These are phyloP conservation scores for Lacerta viridis DNA, from an alignment of 2,797 vertebrate genomes.

Conservation along the genomic window DNA sequence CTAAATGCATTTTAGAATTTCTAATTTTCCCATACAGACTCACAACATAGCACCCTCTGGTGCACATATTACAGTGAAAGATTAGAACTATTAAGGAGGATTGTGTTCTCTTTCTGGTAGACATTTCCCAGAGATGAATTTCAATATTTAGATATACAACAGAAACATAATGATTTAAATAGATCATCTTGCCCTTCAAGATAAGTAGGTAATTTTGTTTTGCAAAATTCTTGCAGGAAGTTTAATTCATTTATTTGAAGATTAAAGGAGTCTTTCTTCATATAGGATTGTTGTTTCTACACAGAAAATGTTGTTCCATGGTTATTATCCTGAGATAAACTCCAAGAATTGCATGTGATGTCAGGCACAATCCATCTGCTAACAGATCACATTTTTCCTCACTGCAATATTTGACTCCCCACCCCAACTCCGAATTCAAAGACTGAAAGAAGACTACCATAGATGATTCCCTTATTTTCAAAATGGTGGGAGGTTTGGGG, in stretches of 20 bases:
- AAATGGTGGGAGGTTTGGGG: too few species aligned
- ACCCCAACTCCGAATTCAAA: neutral
- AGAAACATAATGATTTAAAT: conserved; percentile 56
- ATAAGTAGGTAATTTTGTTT: conserved; percentile 28
- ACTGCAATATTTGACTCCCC: neutral
- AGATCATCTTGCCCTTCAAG: conserved; percentile 33
- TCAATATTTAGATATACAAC: conserved; percentile 68
- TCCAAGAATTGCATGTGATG: neutral
- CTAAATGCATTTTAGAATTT: conserved; percentile 54
- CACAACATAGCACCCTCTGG: conserved; percentile 77
- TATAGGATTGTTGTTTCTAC: neutral
- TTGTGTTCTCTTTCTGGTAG: conserved; percentile 65
- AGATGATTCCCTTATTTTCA: neutral
- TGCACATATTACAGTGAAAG: conserved; percentile 63
- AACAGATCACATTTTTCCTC: neutral
- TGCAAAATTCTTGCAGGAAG: conserved; percentile 16
- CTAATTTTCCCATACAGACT: conserved; percentile 62
- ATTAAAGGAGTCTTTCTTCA: conserved; percentile 22
- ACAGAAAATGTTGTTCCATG: neutral
- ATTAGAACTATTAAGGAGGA: conserved; percentile 50
- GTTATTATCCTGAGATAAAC: neutral
- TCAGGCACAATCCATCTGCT: neutral
- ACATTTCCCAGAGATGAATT: conserved; percentile 69
- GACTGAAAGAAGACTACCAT: neutral
- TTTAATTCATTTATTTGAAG: neutral